These are phyloP conservation scores for Caenorhabditis remanei DNA, from an alignment of 1,140 invertebrate genomes.

Conservation along the genomic window DNA sequence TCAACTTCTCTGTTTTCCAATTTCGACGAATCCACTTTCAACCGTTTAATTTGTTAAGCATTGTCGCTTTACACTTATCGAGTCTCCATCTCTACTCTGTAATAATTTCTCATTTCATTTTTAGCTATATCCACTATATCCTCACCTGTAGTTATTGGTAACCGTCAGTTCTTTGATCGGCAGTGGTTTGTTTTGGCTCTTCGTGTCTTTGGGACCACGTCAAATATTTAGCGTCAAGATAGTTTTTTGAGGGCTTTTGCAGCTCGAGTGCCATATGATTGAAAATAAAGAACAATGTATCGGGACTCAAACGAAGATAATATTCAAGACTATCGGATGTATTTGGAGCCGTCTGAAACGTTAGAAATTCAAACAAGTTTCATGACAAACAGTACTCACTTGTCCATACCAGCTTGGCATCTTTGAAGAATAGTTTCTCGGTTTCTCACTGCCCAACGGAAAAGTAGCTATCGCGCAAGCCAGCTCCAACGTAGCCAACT, in stretches of 20 bases:
- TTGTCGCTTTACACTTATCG: too few relatives aligned
- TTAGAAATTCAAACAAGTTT: too few relatives aligned
- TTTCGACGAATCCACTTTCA: too few relatives aligned
- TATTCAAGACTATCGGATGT: constrained; percentile 97
- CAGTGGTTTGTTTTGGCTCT: constrained; percentile 99
- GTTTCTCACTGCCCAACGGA: constrained; percentile 89
- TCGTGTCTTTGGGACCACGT: constrained; percentile 99
- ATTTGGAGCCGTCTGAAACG: too few relatives aligned
- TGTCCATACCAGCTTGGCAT: constrained; percentile 87
- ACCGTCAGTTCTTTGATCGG: too few relatives aligned
- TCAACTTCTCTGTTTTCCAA: too few relatives aligned
- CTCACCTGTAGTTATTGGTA: too few relatives aligned
- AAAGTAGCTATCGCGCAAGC: constrained; percentile 84
- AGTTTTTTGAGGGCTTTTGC: constrained; percentile 99
- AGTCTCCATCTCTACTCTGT: too few relatives aligned
- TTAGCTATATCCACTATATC: too few relatives aligned
- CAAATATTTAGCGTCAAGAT: constrained; percentile 99
- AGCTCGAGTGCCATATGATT: constrained; percentile 99
- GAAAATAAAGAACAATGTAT: constrained; percentile 99
- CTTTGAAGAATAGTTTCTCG: constrained; percentile 89
- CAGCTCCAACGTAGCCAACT: constrained; percentile 92
- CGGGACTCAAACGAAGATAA: constrained; percentile 95
- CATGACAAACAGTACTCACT: too few relatives aligned
- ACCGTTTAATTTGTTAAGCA: too few relatives aligned
- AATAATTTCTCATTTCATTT: too few relatives aligned